Evolutionary conservation across 64 coral and sea anemone species (phyloP).

Genomic region (Hydrozoanthus tunicans): DNA sequence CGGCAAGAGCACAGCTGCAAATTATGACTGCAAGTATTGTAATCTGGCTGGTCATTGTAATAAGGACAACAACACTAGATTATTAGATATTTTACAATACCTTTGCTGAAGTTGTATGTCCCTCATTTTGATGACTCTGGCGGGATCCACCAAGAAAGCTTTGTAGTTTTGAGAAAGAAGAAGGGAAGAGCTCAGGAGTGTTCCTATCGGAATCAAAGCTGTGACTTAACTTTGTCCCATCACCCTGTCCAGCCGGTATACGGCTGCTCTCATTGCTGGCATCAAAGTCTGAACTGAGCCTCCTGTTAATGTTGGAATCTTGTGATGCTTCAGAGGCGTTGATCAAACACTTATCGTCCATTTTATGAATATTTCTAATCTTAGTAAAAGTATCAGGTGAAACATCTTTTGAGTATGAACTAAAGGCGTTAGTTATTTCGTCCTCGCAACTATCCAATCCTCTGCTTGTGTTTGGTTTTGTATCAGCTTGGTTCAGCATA

Average conservation of each 20-base stretch:
- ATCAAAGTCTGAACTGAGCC: constrained; percentile 62
- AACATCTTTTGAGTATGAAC: constrained; percentile 7
- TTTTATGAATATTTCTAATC: constrained; percentile 16
- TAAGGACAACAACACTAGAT: too few species aligned
- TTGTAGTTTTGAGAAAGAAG: constrained; percentile 69
- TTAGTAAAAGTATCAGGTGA: constrained; percentile 15
- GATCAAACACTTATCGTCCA: constrained; percentile 30
- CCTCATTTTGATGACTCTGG: neutral
- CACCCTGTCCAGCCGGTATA: constrained; percentile 75
- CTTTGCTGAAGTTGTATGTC: constrained; percentile 31
- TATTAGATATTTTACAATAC: neutral
- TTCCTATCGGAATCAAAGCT: constrained; percentile 42
- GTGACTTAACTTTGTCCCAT: constrained; percentile 18
- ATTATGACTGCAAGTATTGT: too few species aligned
- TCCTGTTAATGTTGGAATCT: constrained; percentile 65
- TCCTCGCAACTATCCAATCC: constrained; percentile 25
- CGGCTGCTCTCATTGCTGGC: constrained; percentile 84
- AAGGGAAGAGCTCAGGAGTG: constrained; percentile 66
- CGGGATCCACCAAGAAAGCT: constrained; percentile 28
- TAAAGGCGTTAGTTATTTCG: constrained; percentile 22
- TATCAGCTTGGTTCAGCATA: neutral
- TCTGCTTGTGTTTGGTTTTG: neutral
- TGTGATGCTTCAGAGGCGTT: constrained; percentile 63
- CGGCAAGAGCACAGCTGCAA: too few species aligned
- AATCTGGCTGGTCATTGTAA: too few species aligned